Base-by-base conservation (phyloP, 2,888 invertebrate genomes). In the Cantharis lateralis region DNA sequence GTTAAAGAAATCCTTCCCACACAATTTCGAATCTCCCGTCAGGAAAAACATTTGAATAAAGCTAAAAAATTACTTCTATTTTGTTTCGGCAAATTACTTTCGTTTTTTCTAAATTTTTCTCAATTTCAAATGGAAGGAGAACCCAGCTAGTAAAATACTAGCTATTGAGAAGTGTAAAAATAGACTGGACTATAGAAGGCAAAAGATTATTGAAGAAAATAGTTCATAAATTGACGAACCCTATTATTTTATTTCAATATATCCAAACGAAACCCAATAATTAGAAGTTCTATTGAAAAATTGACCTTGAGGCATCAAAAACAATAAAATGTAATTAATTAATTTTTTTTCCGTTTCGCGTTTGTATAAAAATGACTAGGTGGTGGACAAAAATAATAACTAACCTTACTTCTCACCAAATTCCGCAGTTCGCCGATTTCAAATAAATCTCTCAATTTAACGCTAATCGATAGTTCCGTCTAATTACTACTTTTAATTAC, bases 401-500 rank as follows among this genome's bases (percentile, higher is more conserved):
- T 48, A 48, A 48, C 48, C 48, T n/a, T 48, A 48, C 48, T 48
- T 48, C n/a, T n/a, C 7, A n/a, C 9, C 48, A 48, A 48, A 48
- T n/a, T n/a, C 20, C 16, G 18, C 62, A 69, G 48, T 72, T 64
- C 9, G 66, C 71, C 66, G 18, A 26, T 66, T 72, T 32, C 20
- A 15, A 48, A 32, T 68, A 70, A 26, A 70, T 71, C 71, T 71
- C 75, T 75, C 68, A 75, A 75, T 72, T 75, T 76, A 16, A 26
- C n/a, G 62, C 76, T 76, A 68, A 76, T 76, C 76, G 69, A 72
- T 76, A 76, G 16, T 72, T 69, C 24, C 75, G 66, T 62, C 68
- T 72, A 76, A 76, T 76, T 76, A 76, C 76, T 69, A 72, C 72
- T 72, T 72, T 69, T 72, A 72, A 72, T 76, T 72, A 68, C 76